A percentile compares a stretch with the other conserved stretches of the same genome.
Evolutionary conservation across 1,140 invertebrate genomes (phyloP).

Genomic region (Pseudomyrmex dendroicus): DNA sequence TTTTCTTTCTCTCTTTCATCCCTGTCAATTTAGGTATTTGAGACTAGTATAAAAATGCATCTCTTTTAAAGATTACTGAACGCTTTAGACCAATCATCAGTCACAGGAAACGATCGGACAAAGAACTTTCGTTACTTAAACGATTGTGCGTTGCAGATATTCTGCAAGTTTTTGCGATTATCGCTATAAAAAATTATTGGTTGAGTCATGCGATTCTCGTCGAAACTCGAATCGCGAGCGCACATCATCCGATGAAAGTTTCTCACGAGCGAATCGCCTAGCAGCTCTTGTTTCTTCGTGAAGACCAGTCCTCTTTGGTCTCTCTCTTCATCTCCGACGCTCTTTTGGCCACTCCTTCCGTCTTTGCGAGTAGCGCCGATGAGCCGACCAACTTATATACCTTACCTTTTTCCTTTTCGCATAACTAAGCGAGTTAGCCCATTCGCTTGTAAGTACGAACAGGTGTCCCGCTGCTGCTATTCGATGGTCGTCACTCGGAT

Average conservation of each 20-base stretch:
- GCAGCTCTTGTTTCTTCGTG: slow-evolving; percentile 24
- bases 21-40: too few relatives aligned
- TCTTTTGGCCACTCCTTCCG: slow-evolving; percentile 62
- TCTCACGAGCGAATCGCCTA: slow-evolving; percentile 63
- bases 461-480: slow-evolving; percentile 63
- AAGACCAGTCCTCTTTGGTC: slow-evolving; percentile 52
- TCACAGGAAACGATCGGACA: too few relatives aligned
- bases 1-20: too few relatives aligned
- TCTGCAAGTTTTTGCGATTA: background rate
- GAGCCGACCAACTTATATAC: background rate
- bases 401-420: slow-evolving; percentile 60
- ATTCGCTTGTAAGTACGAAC: slow-evolving; percentile 57
- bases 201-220: background rate
- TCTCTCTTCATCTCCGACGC: slow-evolving; percentile 4
- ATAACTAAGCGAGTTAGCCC: slow-evolving; percentile 67
- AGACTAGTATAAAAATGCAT: too few relatives aligned
- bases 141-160: background rate
- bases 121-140: too few relatives aligned
- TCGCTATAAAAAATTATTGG: background rate
- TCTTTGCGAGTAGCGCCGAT: slow-evolving; percentile 21
- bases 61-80: too few relatives aligned
- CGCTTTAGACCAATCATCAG: too few relatives aligned
- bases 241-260: slow-evolving; percentile 56
- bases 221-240: background rate
- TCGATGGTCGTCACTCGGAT: slow-evolving; percentile 20